Evolutionary conservation across 2,888 invertebrate species (phyloP), one percentile per base, ranked within the genome.

Genomic region (Corbicula japonica): DNA sequence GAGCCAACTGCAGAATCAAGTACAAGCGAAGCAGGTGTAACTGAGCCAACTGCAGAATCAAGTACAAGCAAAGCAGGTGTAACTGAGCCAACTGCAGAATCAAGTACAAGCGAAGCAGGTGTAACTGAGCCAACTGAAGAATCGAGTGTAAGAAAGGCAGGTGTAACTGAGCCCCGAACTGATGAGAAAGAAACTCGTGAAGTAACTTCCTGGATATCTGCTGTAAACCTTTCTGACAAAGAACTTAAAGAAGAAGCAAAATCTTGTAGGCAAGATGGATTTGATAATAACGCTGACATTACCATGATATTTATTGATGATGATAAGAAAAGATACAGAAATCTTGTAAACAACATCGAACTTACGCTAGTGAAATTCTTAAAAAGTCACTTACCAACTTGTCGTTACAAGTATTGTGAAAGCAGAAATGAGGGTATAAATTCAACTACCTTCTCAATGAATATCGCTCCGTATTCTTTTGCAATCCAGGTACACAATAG

Each of bases 161-260:
- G n/a, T n/a, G n/a, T n/a, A n/a, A n/a, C n/a, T n/a, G n/a, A n/a
- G n/a, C n/a, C n/a, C n/a, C n/a, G n/a, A n/a, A n/a, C n/a, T n/a
- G n/a, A n/a, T n/a, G n/a, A n/a, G n/a, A n/a, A n/a, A n/a, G n/a
- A n/a, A n/a, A n/a, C n/a, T n/a, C n/a, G n/a, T n/a, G n/a, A n/a
- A n/a, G n/a, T n/a, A n/a, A n/a, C n/a, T n/a, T n/a, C n/a, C n/a
- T 50, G 50, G 50, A 26, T 26, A 50, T 50, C 50, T 50, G 10
- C 2, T 50, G 50, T 26, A 26, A 26, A 15, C 21, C 26, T 26
- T 26, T 26, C 50, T 26, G 26, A 3, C 21, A 26, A 50, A 8
- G 50, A 50, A 26, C 50, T 50, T 5, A 26, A 50, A 6, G 26
- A 50, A 50, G 26, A 26, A 18, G 12, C 15, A 4, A 58, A 28